phyloP scores from a whole-genome alignment of 2,113 vertebrate species.

The Antechinus stuartii region DNA sequence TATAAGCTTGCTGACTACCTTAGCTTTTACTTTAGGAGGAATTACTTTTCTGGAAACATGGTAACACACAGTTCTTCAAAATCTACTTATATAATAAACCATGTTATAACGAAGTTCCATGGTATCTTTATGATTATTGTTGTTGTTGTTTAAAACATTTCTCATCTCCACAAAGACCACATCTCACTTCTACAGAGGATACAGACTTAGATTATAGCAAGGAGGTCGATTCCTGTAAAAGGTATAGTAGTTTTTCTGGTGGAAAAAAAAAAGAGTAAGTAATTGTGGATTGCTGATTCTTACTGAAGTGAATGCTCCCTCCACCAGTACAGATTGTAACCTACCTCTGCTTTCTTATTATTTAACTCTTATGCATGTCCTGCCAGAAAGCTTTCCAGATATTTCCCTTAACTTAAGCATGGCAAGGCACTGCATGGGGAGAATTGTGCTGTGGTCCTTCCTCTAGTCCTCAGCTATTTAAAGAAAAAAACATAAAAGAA shows the following conservation, averaged over 20 bases:
- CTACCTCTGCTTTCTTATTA: background rate
- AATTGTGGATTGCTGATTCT: background rate
- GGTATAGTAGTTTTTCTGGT: background rate
- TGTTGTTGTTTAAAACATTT: background rate
- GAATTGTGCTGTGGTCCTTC: background rate
- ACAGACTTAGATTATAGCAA: background rate
- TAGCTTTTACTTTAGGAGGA: background rate
- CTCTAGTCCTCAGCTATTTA: background rate
- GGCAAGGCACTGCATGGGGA: too few species aligned
- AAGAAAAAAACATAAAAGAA: background rate
- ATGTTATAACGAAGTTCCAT: background rate
- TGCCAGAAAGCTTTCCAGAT: background rate
- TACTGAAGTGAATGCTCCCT: background rate
- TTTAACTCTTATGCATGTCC: background rate
- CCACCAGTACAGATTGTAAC: background rate
- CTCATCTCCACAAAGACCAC: background rate
- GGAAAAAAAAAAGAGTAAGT: background rate
- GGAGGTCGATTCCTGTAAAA: background rate
- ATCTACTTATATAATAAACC: background rate
- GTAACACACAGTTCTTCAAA: background rate
- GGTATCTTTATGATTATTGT: background rate
- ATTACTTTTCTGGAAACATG: conserved; percentile 27
- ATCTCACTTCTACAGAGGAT: background rate
- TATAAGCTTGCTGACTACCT: background rate
- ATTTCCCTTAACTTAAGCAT: background rate